A percentile compares a stretch with the other conserved stretches of the same genome.
These are phyloP conservation scores for Tonatia bakeri DNA, from an alignment of 2,113 vertebrate species.

Conservation along the genomic window DNA sequence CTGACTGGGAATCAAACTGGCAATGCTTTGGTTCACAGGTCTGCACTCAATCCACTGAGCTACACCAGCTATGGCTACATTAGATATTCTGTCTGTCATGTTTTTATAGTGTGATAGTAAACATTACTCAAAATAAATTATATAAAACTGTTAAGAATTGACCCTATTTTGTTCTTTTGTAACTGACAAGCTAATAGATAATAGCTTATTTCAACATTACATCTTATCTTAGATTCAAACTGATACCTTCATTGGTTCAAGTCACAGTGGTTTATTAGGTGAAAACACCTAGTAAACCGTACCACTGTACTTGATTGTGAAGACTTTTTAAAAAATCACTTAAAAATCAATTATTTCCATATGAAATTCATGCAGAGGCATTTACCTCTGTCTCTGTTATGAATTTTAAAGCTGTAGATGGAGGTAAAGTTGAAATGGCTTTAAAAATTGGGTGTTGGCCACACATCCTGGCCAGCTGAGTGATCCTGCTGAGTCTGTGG, in stretches of 20 bases:
- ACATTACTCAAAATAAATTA: constrained; percentile 24
- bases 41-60: too few species aligned
- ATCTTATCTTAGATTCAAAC: constrained; percentile 17
- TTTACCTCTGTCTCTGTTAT: background rate
- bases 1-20: too few species aligned
- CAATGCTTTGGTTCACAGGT: too few species aligned
- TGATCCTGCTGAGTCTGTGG: too few species aligned
- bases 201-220: constrained; percentile 13
- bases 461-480: too few species aligned
- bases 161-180: constrained; percentile 25
- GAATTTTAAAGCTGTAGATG: background rate
- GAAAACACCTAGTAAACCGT: background rate
- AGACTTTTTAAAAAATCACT: background rate
- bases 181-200: constrained; percentile 2
- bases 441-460: background rate
- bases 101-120: constrained; percentile 45
- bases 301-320: constrained; percentile 16
- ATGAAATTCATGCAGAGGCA: background rate
- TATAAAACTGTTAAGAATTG: constrained; percentile 4
- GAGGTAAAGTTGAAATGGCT: background rate
- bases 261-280: background rate
- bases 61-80: background rate
- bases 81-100: background rate
- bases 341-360: background rate
- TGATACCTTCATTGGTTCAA: background rate